These are phyloP conservation scores for Ammodytes dubius DNA, from an alignment of 2,113 vertebrate species.

Conservation along the genomic window DNA sequence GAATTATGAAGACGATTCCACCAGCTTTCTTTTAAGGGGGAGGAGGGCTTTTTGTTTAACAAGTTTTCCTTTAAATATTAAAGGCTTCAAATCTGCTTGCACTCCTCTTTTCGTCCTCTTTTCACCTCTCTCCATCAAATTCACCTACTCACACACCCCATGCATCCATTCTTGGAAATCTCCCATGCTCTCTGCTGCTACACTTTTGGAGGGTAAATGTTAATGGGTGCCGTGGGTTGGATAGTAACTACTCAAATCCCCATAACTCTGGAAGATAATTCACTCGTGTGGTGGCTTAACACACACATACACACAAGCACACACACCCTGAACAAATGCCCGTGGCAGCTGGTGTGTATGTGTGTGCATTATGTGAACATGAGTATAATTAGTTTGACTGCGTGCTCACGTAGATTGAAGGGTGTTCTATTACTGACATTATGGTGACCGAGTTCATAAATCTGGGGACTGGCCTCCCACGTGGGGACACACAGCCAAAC, in stretches of 20 bases:
- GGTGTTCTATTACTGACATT: not conserved
- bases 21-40: not conserved
- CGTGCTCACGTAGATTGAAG: not conserved
- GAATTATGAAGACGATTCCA: constrained; percentile 43
- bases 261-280: constrained; percentile 52
- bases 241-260: constrained; percentile 48
- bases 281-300: constrained; percentile 49
- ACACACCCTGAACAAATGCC: constrained; percentile 26
- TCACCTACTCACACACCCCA: constrained; percentile 11
- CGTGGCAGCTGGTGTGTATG: constrained; percentile 22
- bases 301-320: constrained; percentile 13
- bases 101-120: constrained; percentile 9
- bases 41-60: constrained; percentile 1
- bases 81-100: constrained; percentile 2
- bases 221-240: constrained; percentile 42
- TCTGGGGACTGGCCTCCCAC: not conserved
- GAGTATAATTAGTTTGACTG: not conserved
- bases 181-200: constrained; percentile 32
- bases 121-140: constrained; percentile 16
- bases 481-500: constrained; percentile 1
- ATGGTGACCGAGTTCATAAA: not conserved
- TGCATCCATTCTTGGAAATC: constrained; percentile 60
- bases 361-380: not conserved
- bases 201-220: constrained; percentile 46
- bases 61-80: constrained; percentile 59